These are phyloP conservation scores for Phalangium opilio DNA, from an alignment of 2,888 invertebrate genomes.

Conservation along the genomic window DNA sequence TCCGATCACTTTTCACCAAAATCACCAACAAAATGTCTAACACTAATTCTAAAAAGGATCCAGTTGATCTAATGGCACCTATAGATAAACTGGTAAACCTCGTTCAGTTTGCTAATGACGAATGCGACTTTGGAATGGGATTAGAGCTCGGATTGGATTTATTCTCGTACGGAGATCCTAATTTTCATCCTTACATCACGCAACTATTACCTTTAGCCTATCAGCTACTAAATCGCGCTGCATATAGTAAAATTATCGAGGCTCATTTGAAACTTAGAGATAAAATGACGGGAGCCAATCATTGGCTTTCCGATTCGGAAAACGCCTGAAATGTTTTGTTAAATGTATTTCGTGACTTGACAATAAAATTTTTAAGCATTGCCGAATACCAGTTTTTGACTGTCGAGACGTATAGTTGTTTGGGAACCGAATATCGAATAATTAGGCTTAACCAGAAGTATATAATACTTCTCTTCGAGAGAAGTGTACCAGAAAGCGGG, in stretches of 20 bases:
- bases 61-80: conserved; percentile 45
- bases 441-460: too few relatives aligned
- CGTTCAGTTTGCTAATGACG: conserved; percentile 79
- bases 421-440: too few relatives aligned
- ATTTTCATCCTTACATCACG: conserved; percentile 48
- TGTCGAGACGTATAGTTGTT: too few relatives aligned
- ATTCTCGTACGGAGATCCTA: conserved; percentile 54
- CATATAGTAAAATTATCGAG: conserved; percentile 54
- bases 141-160: conserved; percentile 74
- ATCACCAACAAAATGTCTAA: conserved; percentile 45
- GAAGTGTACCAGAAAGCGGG: too few relatives aligned
- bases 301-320: too few relatives aligned
- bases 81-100: conserved; percentile 66
- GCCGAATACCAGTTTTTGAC: too few relatives aligned
- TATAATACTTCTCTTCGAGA: too few relatives aligned
- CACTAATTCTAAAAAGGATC: conserved; percentile 40
- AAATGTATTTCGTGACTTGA: too few relatives aligned
- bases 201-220: conserved; percentile 58
- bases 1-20: conserved; percentile 34
- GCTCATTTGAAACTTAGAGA: conserved; percentile 43
- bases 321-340: too few relatives aligned
- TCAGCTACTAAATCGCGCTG: conserved; percentile 50
- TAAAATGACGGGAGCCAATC: too few relatives aligned
- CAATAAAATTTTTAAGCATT: too few relatives aligned
- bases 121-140: conserved; percentile 86